phyloP scores from a whole-genome alignment of 1,140 invertebrate species.

The roundworm (Caenorhabditis elegans) region DNA sequence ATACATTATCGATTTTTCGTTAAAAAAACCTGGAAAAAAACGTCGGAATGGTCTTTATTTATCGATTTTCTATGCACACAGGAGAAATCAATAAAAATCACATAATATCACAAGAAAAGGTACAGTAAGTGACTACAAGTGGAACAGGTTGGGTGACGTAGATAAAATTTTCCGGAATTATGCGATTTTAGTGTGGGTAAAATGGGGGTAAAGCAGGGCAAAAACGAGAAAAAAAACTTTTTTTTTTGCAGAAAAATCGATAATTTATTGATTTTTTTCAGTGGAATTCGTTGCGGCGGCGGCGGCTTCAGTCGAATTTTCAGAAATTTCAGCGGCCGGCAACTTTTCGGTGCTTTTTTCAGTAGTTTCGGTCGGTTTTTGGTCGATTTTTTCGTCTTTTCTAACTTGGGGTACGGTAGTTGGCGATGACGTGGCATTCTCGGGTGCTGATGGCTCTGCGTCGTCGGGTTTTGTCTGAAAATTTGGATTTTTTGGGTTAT shows the following conservation, averaged over 20 bases:
- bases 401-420: not conserved
- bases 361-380: not conserved
- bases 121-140: too few species aligned
- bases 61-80: too few species aligned
- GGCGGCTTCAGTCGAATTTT: not conserved
- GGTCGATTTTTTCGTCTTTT: not conserved
- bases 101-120: not conserved
- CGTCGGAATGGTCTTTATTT: too few species aligned
- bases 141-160: too few species aligned
- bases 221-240: not conserved
- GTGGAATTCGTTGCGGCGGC: not conserved
- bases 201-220: not conserved
- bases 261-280: too few species aligned
- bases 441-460: not conserved
- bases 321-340: too few species aligned
- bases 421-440: too few species aligned
- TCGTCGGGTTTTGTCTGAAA: not conserved
- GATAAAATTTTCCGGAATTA: too few species aligned
- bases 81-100: too few species aligned
- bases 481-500: not conserved
- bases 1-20: too few species aligned
- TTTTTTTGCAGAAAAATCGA: not conserved
- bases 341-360: not conserved
- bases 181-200: not conserved
- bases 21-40: too few species aligned